phyloP scores from a whole-genome alignment of 2,113 vertebrate species.

The Mus pahari region DNA sequence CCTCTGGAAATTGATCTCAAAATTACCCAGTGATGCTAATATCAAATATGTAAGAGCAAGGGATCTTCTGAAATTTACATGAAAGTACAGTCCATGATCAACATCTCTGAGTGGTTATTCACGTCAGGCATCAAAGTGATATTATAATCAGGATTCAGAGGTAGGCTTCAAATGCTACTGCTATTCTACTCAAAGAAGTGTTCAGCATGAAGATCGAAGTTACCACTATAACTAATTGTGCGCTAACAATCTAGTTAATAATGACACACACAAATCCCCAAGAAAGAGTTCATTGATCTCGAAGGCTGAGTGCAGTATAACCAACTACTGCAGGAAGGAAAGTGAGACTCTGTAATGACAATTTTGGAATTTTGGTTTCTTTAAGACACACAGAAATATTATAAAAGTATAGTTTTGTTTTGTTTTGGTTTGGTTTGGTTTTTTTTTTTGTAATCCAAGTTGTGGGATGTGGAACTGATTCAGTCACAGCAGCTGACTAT shows the following conservation, averaged over 20 bases:
- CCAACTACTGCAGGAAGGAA: too few relatives aligned
- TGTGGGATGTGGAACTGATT: too few relatives aligned
- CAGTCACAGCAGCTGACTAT: too few relatives aligned
- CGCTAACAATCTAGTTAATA: slow-evolving; percentile 78
- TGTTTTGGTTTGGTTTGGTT: too few relatives aligned
- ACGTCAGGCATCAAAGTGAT: slow-evolving; percentile 77
- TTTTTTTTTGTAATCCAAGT: too few relatives aligned
- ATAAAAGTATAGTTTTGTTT: too few relatives aligned
- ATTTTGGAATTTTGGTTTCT: too few relatives aligned
- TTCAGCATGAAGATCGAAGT: slow-evolving; percentile 79
- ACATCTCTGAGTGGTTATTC: slow-evolving; percentile 80
- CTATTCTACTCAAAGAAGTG: slow-evolving; percentile 78
- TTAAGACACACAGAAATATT: too few relatives aligned
- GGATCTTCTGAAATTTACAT: slow-evolving; percentile 73
- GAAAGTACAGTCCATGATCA: slow-evolving; percentile 79
- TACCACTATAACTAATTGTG: slow-evolving; percentile 72
- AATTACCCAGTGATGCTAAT: slow-evolving; percentile 69
- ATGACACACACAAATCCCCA: slow-evolving; percentile 45
- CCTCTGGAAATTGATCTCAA: slow-evolving; percentile 50
- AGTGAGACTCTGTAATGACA: too few relatives aligned
- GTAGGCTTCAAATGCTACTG: slow-evolving; percentile 76
- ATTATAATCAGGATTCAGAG: slow-evolving; percentile 74
- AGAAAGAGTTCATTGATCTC: slow-evolving; percentile 18
- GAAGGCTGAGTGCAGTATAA: neutral
- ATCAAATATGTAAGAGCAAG: slow-evolving; percentile 69